phyloP scores from a whole-genome alignment of 2,113 vertebrate genomes.

The Gymnogyps californianus region DNA sequence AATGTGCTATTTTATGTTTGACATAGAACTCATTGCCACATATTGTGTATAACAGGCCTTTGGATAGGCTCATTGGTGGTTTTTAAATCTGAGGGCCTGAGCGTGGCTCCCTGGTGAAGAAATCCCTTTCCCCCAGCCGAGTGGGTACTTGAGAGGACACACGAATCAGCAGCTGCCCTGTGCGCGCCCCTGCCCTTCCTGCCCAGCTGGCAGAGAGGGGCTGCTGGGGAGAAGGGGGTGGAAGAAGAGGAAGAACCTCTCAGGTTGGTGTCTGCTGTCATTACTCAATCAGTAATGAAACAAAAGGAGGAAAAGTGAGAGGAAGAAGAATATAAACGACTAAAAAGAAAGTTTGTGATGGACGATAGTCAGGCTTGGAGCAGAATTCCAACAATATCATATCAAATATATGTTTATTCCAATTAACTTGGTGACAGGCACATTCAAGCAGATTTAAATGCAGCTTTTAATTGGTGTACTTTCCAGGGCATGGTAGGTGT shows the following conservation, averaged over 20 bases:
- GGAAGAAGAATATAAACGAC: neutral
- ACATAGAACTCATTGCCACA: neutral
- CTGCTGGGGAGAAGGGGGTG: neutral
- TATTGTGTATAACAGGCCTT: neutral
- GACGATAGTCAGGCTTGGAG: neutral
- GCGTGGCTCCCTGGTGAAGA: neutral
- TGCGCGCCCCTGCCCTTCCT: neutral
- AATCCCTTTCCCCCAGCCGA: neutral
- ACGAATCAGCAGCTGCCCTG: neutral
- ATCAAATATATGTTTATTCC: conserved; percentile 10
- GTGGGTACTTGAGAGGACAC: neutral
- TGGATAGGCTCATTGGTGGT: neutral
- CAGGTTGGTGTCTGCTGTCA: neutral
- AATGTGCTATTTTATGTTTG: neutral
- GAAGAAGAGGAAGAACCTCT: neutral
- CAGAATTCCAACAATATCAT: neutral
- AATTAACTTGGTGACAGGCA: conserved; percentile 17
- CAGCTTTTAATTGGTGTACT: conserved; percentile 35
- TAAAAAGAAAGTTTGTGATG: neutral
- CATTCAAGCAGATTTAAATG: conserved; percentile 35
- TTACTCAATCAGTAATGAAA: neutral
- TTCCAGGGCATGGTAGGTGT: neutral
- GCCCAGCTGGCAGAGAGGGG: neutral
- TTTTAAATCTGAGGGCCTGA: neutral
- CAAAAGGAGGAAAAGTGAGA: neutral